A percentile compares a stretch with the other conserved stretches of the same genome.
phyloP scores from a whole-genome alignment of 2,797 vertebrate species.

The Pempheris klunzingeri region DNA sequence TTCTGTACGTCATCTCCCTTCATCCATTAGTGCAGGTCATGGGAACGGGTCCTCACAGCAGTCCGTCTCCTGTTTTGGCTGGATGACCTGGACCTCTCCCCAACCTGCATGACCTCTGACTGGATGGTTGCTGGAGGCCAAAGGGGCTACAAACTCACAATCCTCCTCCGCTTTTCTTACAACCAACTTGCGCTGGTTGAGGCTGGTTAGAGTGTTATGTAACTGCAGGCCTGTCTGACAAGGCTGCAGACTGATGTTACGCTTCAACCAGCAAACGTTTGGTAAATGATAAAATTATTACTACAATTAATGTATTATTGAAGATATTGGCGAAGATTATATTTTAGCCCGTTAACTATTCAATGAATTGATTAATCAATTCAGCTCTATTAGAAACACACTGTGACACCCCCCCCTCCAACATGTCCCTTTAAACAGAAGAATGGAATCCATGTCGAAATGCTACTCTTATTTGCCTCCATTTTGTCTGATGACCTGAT shows the following conservation, averaged over 20 bases:
- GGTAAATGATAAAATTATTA: not conserved
- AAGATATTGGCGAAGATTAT: not conserved
- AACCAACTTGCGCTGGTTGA: conserved; percentile 1
- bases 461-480: not conserved
- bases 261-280: not conserved
- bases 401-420: not conserved
- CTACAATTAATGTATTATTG: not conserved
- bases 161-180: conserved; percentile 4
- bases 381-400: not conserved
- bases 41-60: conserved; percentile 4
- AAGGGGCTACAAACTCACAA: not conserved
- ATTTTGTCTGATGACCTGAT: not conserved
- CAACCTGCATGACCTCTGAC: conserved; percentile 28
- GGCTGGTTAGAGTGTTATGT: conserved; percentile 32
- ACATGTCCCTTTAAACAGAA: not conserved
- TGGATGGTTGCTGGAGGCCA: conserved; percentile 9
- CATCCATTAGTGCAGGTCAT: conserved; percentile 10
- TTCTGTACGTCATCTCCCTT: not conserved
- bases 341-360: not conserved
- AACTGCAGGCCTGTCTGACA: conserved; percentile 23
- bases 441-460: not conserved
- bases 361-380: not conserved
- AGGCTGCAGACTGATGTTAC: conserved; percentile 9
- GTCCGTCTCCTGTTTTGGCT: conserved; percentile 21
- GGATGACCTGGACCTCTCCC: conserved; percentile 20